A percentile compares a stretch with the other conserved stretches of the same genome.
These are phyloP conservation scores for Panzeria rudis DNA, from an alignment of 2,888 invertebrate genomes.

Conservation along the genomic window DNA sequence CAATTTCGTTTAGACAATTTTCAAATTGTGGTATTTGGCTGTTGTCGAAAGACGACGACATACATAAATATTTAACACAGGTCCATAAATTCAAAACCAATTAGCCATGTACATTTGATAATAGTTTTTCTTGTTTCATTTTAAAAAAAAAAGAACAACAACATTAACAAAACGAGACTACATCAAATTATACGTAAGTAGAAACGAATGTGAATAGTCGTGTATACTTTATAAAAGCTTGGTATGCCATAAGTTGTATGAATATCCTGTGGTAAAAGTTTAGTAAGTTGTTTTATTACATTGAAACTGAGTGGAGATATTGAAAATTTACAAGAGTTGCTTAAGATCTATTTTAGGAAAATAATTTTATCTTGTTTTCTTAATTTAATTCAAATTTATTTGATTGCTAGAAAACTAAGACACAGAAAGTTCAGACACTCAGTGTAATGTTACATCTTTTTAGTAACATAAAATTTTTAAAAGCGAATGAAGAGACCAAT, in stretches of 20 bases:
- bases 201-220: neutral
- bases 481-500: too few species aligned
- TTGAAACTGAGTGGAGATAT: conserved; percentile 39
- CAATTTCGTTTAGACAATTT: conserved; percentile 63
- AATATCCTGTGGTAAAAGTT: conserved; percentile 54
- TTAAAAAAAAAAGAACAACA: conserved; percentile 19
- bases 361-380: conserved; percentile 34
- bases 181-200: conserved; percentile 15
- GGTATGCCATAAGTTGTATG: conserved; percentile 3
- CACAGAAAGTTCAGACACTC: neutral
- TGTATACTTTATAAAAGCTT: neutral
- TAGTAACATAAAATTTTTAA: neutral
- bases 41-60: conserved; percentile 67
- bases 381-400: conserved; percentile 56
- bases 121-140: conserved; percentile 75
- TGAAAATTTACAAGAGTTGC: conserved; percentile 55
- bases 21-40: conserved; percentile 64
- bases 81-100: conserved; percentile 83
- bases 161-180: conserved; percentile 9
- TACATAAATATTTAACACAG: conserved; percentile 82
- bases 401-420: conserved; percentile 29
- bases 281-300: conserved; percentile 48
- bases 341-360: conserved; percentile 62
- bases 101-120: conserved; percentile 82
- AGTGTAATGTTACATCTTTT: conserved; percentile 23